phyloP scores from a whole-genome alignment of 2,888 invertebrate genomes.

The Mythimna impura region DNA sequence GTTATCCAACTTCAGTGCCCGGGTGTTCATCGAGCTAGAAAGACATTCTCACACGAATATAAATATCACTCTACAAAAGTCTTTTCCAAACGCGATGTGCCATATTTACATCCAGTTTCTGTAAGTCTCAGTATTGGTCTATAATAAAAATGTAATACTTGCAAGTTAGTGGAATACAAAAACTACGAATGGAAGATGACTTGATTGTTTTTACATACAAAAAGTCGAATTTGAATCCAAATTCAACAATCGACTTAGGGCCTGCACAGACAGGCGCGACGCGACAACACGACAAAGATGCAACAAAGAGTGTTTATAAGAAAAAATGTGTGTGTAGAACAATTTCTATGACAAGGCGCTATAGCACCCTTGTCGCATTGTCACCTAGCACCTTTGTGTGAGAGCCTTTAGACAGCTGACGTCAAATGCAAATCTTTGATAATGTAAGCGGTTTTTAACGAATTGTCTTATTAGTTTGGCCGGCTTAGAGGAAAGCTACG shows the following conservation, averaged over 20 bases:
- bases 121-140: constrained; percentile 2
- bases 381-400: neutral
- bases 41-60: neutral
- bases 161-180: constrained; percentile 35
- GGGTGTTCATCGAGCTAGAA: no score
- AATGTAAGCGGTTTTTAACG: neutral
- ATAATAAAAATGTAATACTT: constrained; percentile 36
- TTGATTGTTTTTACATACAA: constrained; percentile 18
- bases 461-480: neutral
- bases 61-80: neutral
- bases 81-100: neutral
- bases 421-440: neutral
- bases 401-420: neutral
- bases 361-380: neutral
- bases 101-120: neutral
- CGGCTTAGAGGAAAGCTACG: no score
- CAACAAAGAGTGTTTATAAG: neutral
- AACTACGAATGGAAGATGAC: constrained; percentile 44
- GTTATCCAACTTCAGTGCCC: neutral
- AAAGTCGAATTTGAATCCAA: constrained; percentile 1
- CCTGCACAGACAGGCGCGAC: no score
- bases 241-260: neutral
- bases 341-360: neutral
- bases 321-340: neutral
- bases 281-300: neutral